phyloP scores from a whole-genome alignment of 2,797 vertebrate genomes.

The Ptychobarbus kaznakovi region DNA sequence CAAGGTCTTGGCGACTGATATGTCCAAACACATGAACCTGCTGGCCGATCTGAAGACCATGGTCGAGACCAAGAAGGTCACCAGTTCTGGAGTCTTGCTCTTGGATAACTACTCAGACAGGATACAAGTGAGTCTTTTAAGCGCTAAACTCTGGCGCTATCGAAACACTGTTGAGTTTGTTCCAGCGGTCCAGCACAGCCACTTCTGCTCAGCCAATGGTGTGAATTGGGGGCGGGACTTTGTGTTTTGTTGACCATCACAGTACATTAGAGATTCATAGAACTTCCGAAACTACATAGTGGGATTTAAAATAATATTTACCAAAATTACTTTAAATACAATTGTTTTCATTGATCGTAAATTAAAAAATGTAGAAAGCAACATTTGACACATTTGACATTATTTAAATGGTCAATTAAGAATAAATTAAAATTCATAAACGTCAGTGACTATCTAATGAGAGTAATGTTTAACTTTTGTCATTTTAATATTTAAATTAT shows the following conservation, averaged over 20 bases:
- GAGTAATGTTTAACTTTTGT: background rate
- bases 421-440: background rate
- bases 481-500: background rate
- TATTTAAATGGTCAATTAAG: background rate
- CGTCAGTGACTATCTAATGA: background rate
- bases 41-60: slow-evolving; percentile 86
- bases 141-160: background rate
- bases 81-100: slow-evolving; percentile 82
- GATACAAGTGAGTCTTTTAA: slow-evolving; percentile 76
- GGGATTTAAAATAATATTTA: background rate
- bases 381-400: background rate
- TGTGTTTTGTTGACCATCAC: background rate
- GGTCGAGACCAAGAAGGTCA: slow-evolving; percentile 88
- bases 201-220: background rate
- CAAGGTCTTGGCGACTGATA: slow-evolving; percentile 84
- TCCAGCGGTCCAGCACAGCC: background rate
- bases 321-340: no score
- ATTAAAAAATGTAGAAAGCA: background rate
- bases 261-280: background rate
- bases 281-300: background rate
- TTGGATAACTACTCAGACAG: slow-evolving; percentile 84
- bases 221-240: background rate
- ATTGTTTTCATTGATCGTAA: background rate
- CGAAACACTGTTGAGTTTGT: background rate
- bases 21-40: slow-evolving; percentile 88